Base-by-base conservation (phyloP, 2,888 invertebrate species). In the Drosophila engyochracea region DNA sequence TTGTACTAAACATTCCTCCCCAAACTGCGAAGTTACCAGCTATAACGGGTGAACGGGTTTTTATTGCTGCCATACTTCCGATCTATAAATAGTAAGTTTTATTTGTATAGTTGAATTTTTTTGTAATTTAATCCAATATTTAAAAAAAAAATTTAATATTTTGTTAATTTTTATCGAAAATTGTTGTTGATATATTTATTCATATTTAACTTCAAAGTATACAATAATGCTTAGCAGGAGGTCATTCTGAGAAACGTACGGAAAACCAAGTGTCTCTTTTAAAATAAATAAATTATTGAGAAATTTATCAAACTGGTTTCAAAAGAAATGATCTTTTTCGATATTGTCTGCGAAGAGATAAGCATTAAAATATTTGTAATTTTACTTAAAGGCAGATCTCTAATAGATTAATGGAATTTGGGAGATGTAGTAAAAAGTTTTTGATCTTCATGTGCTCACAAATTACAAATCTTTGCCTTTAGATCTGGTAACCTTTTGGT, bases 11-110 rank as follows among this genome's bases (percentile, higher is more conserved):
- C 95, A 99, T 96, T 51, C 99, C 98, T 79, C 99, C 99, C 99
- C 99, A 99, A 1, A 99, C 97, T 1, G 99, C 99, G 94, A 99
- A 99, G 93, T 98, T 99, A 44, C 99, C 99, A 62, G 98, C 99
- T 73, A 98, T 97, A 69, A 98, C 97, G 0, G 99, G 99, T n/a
- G 98, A 98, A 74, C 98, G 94, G 84, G 97, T 96, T 94, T 98
- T 98, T 79, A 98, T 95, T 1, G 98, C 97, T 31, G 97, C 82
- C 59, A 93, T 78, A 93, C 97, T 97, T 69, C 97, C 97, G 83
- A 96, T 93, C 96, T 96, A 41, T 53, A 77, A 57, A 62, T 14
- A 47, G 25, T 16, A 47, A 25, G 9, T 25, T 47, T 47, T 47
- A 25, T 14, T 16, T 9, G 16, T 6, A 30, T 6, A 16, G 6